Evolutionary conservation across 1,140 invertebrate genomes (phyloP), one percentile per base, ranked within the genome.

Genomic region (Agrilus planipennis): DNA sequence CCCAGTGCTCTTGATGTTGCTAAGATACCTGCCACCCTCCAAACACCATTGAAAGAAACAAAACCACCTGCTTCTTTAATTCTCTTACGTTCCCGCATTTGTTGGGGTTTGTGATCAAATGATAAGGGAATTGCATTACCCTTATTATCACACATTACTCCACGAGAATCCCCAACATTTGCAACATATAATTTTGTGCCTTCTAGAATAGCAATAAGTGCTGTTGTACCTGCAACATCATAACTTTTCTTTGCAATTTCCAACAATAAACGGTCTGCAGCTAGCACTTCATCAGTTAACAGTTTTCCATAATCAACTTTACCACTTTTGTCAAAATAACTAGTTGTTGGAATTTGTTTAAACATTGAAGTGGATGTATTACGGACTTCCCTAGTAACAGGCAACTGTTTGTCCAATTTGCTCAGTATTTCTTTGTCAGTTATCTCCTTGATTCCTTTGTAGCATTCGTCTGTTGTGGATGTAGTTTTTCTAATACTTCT

Each of bases 151-250:
- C 87, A 93, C 77, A 95, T 88, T 0, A 97, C 89, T 23, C 89
- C 92, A 50, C 92, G 69, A 0, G 91, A 95, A 62, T 97, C 92
- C 6, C 92, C 92, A 18, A 96, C 89, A 75, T 96, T 96, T 5
- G 90, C 91, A 17, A 96, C 89, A 45, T 88, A 82, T 31, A 97
- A 61, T 49, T 77, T 73, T 49, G 79, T 78, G 19, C 78, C 78
- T 62, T 90, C 82, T 43, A 92, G 63, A 14, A 94, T 61, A 21
- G 89, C 90, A 45, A 96, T 81, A 11, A 97, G 65, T 1, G 88
- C 88, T 36, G 92, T 97, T 14, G 89, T 92, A n/a, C 91, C 89
- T 36, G 89, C 88, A 30, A 91, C 78, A 71, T 91, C 85, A 63
- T 82, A 73, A 42, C 77, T 77, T 46, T 80, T 76, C 54, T 87